Conservation (phyloP, 2,888 invertebrate species). For the Hirtodrosophila alboralis region DNA sequence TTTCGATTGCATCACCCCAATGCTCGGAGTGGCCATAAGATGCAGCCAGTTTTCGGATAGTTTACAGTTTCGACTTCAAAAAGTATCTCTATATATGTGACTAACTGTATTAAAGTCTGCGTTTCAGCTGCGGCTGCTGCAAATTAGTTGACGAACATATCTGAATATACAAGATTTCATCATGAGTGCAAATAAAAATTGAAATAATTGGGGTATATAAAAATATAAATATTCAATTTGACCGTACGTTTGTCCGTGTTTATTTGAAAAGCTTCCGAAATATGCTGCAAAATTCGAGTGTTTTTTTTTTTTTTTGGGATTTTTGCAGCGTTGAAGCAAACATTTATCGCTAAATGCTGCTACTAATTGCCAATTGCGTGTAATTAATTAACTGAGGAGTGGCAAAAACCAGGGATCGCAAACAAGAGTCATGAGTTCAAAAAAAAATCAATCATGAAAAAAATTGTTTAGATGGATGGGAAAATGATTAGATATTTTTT, state of each 20-base stretch:
- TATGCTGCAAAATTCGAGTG: constrained; percentile 7
- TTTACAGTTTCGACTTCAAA: constrained; percentile 61
- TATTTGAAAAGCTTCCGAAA: constrained; percentile 4
- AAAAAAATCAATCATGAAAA: too few species aligned
- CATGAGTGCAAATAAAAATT: not conserved
- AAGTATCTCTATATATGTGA: not conserved
- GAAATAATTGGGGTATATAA: too few species aligned
- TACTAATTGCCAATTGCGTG: constrained; percentile 66
- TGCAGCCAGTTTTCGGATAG: constrained; percentile 74
- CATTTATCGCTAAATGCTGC: constrained; percentile 37
- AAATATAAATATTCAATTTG: too few species aligned
- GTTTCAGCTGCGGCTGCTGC: constrained; percentile 17
- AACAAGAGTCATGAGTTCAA: too few species aligned
- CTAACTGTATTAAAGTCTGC: constrained; percentile 2
- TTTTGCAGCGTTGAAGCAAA: constrained; percentile 25
- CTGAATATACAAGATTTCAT: constrained; percentile 44
- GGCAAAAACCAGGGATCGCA: constrained; percentile 50
- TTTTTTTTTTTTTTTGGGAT: constrained; percentile 15
- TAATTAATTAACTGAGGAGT: constrained; percentile 64
- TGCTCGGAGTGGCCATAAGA: constrained; percentile 57
- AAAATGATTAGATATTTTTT: too few species aligned
- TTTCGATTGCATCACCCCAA: constrained; percentile 71
- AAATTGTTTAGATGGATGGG: too few species aligned
- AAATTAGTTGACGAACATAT: constrained; percentile 72
- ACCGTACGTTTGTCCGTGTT: too few species aligned